These are phyloP conservation scores for Malurus leucopterus DNA, from an alignment of 2,797 vertebrate genomes.

Conservation along the genomic window DNA sequence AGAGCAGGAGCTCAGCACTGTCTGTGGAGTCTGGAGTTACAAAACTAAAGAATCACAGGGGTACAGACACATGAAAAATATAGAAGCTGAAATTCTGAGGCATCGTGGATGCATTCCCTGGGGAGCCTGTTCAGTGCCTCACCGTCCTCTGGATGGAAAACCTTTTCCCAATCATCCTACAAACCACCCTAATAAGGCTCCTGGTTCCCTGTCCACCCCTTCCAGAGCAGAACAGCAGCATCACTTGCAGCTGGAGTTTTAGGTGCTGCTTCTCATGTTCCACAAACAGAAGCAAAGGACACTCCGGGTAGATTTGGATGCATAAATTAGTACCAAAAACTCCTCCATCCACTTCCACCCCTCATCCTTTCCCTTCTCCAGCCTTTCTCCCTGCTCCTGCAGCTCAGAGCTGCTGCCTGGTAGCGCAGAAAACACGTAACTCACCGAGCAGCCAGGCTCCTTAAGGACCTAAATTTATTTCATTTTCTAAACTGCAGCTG, in stretches of 20 bases:
- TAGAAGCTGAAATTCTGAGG: no score
- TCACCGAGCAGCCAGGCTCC: neutral
- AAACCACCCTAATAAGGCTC: neutral
- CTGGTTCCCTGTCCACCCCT: no score
- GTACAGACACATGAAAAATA: no score
- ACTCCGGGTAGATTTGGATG: accelerated
- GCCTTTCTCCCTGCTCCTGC: neutral
- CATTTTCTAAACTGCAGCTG: slow-evolving; percentile 54
- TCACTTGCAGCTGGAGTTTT: neutral
- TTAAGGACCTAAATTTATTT: slow-evolving; percentile 58
- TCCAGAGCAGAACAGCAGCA: neutral
- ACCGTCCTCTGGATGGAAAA: neutral
- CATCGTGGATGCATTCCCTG: neutral
- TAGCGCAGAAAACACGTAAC: neutral
- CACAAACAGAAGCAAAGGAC: neutral
- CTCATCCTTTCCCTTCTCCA: neutral
- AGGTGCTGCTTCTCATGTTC: accelerated
- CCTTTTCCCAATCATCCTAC: neutral
- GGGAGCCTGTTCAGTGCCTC: neutral
- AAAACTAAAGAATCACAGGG: no score
- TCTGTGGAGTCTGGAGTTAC: no score
- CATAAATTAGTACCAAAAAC: neutral
- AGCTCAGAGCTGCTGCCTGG: neutral
- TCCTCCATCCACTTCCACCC: neutral
- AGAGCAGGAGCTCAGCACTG: no score